A percentile compares a stretch with the other conserved stretches of the same genome.
Conservation (phyloP, 2,888 invertebrate species). For the Euplexia lucipara region DNA sequence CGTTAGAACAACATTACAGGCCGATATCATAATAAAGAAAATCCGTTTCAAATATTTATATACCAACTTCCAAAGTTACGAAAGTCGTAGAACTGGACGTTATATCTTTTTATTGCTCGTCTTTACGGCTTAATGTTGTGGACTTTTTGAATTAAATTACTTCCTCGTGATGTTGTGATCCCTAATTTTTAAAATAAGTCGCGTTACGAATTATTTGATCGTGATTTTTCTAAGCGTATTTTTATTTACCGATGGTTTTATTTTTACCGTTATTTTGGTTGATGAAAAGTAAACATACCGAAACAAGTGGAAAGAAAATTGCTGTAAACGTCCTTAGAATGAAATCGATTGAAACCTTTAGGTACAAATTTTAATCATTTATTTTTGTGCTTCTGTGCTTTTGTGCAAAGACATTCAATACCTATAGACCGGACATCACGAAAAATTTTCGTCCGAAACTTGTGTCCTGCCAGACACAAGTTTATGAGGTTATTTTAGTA, state of each 20-base stretch:
- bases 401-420: too few relatives aligned
- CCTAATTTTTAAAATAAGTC: slow-evolving; percentile 49
- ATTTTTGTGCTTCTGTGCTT: too few relatives aligned
- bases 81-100: slow-evolving; percentile 44
- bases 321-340: too few relatives aligned
- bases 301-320: neutral
- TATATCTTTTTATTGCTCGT: slow-evolving; percentile 54
- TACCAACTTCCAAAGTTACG: slow-evolving; percentile 29
- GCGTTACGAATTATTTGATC: slow-evolving; percentile 37
- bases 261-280: slow-evolving; percentile 2
- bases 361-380: too few relatives aligned
- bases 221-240: slow-evolving; percentile 21
- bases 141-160: slow-evolving; percentile 61
- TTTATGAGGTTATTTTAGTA: too few relatives aligned
- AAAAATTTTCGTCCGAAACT: too few relatives aligned
- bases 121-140: slow-evolving; percentile 54
- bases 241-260: slow-evolving; percentile 18
- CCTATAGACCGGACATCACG: too few relatives aligned
- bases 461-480: too few relatives aligned
- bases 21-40: slow-evolving; percentile 19
- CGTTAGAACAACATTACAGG: neutral
- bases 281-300: slow-evolving; percentile 13
- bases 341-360: too few relatives aligned
- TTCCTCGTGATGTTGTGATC: slow-evolving; percentile 50
- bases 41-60: slow-evolving; percentile 19